A percentile compares a stretch with the other conserved stretches of the same genome.
These are phyloP conservation scores for Andinoacara biseriatus DNA, from an alignment of 2,113 vertebrate genomes.

Conservation along the genomic window DNA sequence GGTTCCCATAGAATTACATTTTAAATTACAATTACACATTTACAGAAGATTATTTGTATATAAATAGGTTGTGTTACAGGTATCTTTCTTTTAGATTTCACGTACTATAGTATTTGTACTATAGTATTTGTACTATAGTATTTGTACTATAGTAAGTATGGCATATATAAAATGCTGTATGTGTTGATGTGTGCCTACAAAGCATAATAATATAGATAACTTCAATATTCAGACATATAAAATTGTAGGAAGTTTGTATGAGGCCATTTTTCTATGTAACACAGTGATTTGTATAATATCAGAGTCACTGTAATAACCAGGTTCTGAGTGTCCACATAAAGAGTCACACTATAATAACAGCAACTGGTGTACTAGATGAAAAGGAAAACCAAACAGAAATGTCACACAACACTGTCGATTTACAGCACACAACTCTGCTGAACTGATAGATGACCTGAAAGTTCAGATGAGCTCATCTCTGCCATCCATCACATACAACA, in stretches of 20 bases:
- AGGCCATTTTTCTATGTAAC: background rate
- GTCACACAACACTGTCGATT: background rate
- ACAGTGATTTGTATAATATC: background rate
- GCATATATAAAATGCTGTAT: background rate
- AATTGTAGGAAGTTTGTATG: background rate
- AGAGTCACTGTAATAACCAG: background rate
- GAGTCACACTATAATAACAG: background rate
- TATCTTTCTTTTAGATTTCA: background rate
- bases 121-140: too few relatives aligned
- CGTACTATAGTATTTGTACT: too few relatives aligned
- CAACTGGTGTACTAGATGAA: background rate
- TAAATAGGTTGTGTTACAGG: background rate
- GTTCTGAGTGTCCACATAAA: background rate
- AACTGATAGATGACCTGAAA: background rate
- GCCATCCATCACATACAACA: background rate
- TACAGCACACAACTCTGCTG: background rate
- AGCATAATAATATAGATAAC: background rate
- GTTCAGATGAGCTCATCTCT: background rate
- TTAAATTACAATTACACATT: background rate
- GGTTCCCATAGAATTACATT: background rate
- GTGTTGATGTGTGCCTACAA: background rate
- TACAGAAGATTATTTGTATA: background rate
- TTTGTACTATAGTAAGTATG: background rate
- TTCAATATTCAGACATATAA: background rate
- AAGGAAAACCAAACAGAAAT: background rate